phyloP scores from a whole-genome alignment of 2,888 invertebrate genomes.

The Geotrupes spiniger region DNA sequence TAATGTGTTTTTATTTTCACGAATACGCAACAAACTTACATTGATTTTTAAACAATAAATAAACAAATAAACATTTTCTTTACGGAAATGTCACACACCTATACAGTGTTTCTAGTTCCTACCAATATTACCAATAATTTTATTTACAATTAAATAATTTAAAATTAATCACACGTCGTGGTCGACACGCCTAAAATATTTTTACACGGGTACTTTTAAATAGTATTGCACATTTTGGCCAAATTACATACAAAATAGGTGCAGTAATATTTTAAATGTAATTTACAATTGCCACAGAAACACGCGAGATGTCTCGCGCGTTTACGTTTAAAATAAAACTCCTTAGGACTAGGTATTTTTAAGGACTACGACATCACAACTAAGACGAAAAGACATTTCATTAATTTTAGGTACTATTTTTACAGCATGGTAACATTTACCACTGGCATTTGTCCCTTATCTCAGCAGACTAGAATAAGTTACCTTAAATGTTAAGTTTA shows the following conservation, averaged over 20 bases:
- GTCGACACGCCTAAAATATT: not conserved
- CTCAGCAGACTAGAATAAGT: slow-evolving; percentile 16
- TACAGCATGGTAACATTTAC: slow-evolving; percentile 31
- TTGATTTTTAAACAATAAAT: slow-evolving; percentile 8
- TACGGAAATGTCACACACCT: slow-evolving; percentile 5
- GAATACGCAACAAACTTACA: slow-evolving; percentile 8
- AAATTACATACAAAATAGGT: slow-evolving; percentile 20
- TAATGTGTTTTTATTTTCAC: slow-evolving; percentile 4
- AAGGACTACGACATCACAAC: slow-evolving; percentile 2
- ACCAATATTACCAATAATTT: not conserved
- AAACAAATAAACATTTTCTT: slow-evolving; percentile 1
- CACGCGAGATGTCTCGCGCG: no score
- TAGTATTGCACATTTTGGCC: slow-evolving; percentile 36
- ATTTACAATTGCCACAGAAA: no score
- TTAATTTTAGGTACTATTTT: slow-evolving; percentile 10
- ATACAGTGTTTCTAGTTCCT: not conserved
- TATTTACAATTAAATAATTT: slow-evolving; percentile 1
- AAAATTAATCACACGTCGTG: not conserved
- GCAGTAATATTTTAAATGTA: not conserved
- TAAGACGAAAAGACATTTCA: slow-evolving; percentile 1
- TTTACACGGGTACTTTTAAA: slow-evolving; percentile 8
- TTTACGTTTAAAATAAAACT: not conserved
- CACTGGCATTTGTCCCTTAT: slow-evolving; percentile 30
- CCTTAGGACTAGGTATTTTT: not conserved
- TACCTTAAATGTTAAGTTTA: slow-evolving; percentile 15